Percentiles rank a stretch among this genome's conserved stretches.
Conservation (phyloP, 2,797 vertebrate species). For the Myotis daubentonii region DNA sequence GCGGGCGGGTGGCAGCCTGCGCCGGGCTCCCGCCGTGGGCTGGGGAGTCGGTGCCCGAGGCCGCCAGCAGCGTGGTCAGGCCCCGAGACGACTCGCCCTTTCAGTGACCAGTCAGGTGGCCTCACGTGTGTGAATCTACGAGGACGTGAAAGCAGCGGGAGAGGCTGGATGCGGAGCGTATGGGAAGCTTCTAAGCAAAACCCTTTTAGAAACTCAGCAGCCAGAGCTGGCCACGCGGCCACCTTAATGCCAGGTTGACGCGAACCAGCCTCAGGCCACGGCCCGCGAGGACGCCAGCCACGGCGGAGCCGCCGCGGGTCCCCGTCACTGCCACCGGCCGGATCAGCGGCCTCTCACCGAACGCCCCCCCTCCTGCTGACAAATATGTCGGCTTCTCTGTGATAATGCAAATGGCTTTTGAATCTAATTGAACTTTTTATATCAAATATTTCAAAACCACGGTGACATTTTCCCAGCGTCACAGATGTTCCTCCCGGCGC, state of each 20-base stretch:
- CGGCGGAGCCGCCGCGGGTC: background rate
- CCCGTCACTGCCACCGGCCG: rapidly evolving
- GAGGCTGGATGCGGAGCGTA: background rate
- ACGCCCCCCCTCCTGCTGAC: background rate
- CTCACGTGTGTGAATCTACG: no score
- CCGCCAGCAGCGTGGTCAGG: no score
- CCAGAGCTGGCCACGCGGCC: background rate
- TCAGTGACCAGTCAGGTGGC: rapidly evolving
- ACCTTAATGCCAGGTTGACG: rapidly evolving
- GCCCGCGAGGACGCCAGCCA: background rate
- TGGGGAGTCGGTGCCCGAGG: no score
- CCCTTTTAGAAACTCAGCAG: background rate
- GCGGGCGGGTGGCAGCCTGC: no score
- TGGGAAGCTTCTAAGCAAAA: background rate
- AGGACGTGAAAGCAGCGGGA: background rate
- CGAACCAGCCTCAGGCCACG: rapidly evolving
- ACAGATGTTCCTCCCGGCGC: slow-evolving; percentile 16
- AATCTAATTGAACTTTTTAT: slow-evolving; percentile 69
- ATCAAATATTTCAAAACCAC: slow-evolving; percentile 59
- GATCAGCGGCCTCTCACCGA: no score
- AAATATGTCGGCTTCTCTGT: background rate
- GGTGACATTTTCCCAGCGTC: background rate
- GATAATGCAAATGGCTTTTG: slow-evolving; percentile 57
- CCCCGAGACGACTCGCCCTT: no score
- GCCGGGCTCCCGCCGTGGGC: no score